Conservation (phyloP, 1,140 invertebrate genomes). For the Drosophila simulans region DNA sequence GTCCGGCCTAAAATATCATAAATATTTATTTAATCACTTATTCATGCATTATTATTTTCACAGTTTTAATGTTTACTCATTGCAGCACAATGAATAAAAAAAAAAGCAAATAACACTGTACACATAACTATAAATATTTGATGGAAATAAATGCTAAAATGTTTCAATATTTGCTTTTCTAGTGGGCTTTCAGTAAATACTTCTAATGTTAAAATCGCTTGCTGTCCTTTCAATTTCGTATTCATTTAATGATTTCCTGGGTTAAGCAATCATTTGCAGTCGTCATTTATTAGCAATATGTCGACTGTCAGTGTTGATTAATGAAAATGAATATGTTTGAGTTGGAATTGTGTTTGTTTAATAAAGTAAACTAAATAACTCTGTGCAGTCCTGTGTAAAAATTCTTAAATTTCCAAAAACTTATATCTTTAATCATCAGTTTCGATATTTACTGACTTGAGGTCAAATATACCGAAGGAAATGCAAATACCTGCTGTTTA, state of each 20-base stretch:
- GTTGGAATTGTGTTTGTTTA: too few relatives aligned
- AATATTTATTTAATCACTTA: constrained; percentile 49
- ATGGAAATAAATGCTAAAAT: constrained; percentile 24
- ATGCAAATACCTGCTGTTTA: constrained; percentile 28
- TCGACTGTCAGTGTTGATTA: not conserved
- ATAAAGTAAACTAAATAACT: not conserved
- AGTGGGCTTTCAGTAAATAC: not conserved
- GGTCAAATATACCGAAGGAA: not conserved
- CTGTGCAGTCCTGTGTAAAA: not conserved
- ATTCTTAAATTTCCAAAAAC: not conserved
- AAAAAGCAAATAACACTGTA: not conserved
- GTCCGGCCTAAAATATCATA: constrained; percentile 35
- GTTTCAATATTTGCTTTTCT: constrained; percentile 16
- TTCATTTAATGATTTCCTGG: not conserved
- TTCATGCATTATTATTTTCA: constrained; percentile 27
- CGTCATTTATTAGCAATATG: not conserved
- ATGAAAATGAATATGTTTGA: not conserved
- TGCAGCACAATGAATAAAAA: not conserved
- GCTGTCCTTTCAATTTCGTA: not conserved
- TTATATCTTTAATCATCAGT: too few relatives aligned
- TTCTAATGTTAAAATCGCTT: not conserved
- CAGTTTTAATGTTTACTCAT: constrained; percentile 28
- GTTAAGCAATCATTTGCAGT: not conserved
- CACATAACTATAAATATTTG: constrained; percentile 20
- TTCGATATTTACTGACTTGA: not conserved